Conservation (phyloP, 2,888 invertebrate genomes). For the Myathropa florea region DNA sequence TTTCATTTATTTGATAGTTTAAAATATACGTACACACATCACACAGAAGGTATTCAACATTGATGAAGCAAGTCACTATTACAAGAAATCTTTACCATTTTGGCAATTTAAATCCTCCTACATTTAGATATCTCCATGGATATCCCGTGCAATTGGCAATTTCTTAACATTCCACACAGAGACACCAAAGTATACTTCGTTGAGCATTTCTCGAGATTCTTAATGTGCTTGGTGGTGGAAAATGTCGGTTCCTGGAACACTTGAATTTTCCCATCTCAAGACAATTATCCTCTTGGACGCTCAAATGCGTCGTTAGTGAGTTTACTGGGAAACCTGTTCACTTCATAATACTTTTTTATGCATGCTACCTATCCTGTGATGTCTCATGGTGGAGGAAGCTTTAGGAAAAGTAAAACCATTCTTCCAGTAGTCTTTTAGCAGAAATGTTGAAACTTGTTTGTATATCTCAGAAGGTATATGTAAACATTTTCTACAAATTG, state of each 20-base stretch:
- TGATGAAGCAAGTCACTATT: background rate
- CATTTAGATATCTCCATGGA: background rate
- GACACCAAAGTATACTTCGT: background rate
- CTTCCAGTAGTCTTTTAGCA: background rate
- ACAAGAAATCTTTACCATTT: background rate
- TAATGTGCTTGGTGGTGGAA: background rate
- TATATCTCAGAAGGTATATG: too few species aligned
- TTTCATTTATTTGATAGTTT: too few species aligned
- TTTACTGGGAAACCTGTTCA: background rate
- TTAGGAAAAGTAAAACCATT: background rate
- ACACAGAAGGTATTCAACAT: background rate
- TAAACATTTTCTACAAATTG: too few species aligned
- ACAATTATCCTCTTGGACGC: background rate
- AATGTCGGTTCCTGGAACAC: background rate
- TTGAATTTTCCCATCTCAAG: background rate
- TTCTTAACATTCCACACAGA: background rate
- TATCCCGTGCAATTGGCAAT: background rate
- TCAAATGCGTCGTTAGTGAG: conserved; percentile 4
- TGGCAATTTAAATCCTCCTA: background rate
- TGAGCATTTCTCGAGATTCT: background rate
- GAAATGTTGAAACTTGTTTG: background rate
- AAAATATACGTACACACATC: too few species aligned
- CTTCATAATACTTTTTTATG: conserved; percentile 7
- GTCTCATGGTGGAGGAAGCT: background rate
- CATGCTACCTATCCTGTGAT: background rate